Base-by-base conservation (phyloP, 2,888 invertebrate species). In the Trachelus iudaicus region DNA sequence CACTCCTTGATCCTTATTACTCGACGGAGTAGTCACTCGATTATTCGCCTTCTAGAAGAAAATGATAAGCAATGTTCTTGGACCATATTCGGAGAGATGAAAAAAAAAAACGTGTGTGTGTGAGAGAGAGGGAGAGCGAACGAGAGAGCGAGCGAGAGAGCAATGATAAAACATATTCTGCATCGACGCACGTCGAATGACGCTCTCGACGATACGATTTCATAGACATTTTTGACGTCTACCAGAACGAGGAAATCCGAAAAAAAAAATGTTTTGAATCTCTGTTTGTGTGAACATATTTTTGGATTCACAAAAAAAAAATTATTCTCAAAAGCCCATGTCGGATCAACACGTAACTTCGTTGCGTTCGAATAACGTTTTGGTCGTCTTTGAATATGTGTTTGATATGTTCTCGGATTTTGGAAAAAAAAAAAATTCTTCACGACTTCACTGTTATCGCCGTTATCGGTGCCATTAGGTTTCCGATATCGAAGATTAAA, bases 21-120 rank as follows among this genome's bases (percentile, higher is more conserved):
- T 71, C 76, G 76, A 69, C 71, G 34, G 73, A 56, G 74, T 69
- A 76, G 34, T 34, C 34, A 34, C 34, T 34, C 34, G 34, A 34
- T 37, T 37, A 34, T 34, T 34, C 34, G 34, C 34, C 77, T 79
- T 78, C 75, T 69, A 40, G 69, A 73, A 79, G 79, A 71, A 82
- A 85, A 81, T 81, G 77, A 81, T 81, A 83, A 84, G 81, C 80
- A 83, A 82, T 80, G 81, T 81, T 82, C 77, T 84, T 79, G 82
- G 83, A 83, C 81, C 83, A 83, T 69, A 71, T 71, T 71, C 34
- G 12, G 34, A 23, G 71, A 34, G 71, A 76, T 37, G 69, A 56
- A 30, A n/a, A 34, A 69, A 34, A 11, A 35, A 35, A 12, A 12
- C 35, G 35, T 3, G 35, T 12, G 12, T 35, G 69, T 30, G 69